Conservation (phyloP, 2,797 vertebrate species). For the Eospalax fontanierii region DNA sequence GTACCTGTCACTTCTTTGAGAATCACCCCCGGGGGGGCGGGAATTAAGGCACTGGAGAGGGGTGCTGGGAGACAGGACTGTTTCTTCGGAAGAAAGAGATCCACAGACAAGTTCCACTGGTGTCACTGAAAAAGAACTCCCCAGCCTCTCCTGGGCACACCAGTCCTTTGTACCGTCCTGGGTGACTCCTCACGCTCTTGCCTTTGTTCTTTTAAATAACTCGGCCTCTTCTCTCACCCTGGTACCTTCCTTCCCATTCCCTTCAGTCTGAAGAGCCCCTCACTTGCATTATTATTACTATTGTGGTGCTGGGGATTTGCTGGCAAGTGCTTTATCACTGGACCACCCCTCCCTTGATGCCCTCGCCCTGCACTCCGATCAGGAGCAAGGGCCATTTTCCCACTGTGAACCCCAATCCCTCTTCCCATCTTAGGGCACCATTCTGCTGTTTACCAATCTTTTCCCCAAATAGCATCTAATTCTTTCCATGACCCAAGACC, state of each 20-base stretch:
- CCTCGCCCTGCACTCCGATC: not conserved
- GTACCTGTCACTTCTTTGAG: no score
- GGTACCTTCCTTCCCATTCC: no score
- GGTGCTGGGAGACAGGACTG: not conserved
- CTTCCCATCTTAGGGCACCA: not conserved
- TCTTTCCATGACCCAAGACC: not conserved
- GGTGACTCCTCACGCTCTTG: not conserved
- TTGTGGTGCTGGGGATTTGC: not conserved
- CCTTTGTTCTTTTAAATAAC: not conserved
- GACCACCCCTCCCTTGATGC: not conserved
- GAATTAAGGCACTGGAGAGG: not conserved
- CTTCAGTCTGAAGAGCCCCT: not conserved
- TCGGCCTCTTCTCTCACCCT: not conserved
- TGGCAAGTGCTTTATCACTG: not conserved
- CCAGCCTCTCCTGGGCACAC: not conserved
- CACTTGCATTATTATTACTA: no score
- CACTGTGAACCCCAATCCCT: not conserved
- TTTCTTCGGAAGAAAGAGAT: not conserved
- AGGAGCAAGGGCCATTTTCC: no score
- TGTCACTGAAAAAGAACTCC: not conserved
- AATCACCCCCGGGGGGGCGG: not conserved
- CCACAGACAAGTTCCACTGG: not conserved
- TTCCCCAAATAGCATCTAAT: not conserved
- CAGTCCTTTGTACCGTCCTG: not conserved
- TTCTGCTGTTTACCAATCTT: not conserved